A percentile compares a stretch with the other conserved stretches of the same genome.
Evolutionary conservation across 1,140 invertebrate genomes (phyloP).

Genomic region (Hypsibius dujardini): DNA sequence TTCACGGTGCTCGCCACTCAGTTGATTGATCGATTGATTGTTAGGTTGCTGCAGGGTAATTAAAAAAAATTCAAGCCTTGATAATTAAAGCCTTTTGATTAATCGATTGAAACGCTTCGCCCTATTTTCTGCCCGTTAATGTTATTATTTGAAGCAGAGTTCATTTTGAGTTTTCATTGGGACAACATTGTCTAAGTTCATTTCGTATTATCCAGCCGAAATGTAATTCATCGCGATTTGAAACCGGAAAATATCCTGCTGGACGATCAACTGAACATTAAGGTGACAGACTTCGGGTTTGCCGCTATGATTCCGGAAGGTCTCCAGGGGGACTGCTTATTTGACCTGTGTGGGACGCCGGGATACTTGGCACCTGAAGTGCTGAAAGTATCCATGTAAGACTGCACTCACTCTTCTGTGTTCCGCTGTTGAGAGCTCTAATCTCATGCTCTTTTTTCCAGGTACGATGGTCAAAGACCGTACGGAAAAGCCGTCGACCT

Average conservation of each 20-base stretch:
- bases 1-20: constrained; percentile 31
- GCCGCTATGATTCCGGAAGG: constrained; percentile 36
- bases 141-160: not conserved
- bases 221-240: constrained; percentile 30
- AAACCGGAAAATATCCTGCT: constrained; percentile 91
- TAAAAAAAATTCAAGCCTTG: not conserved
- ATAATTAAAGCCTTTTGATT: not conserved
- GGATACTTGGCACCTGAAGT: constrained; percentile 96
- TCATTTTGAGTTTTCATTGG: constrained; percentile 24
- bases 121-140: not conserved
- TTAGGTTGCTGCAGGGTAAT: not conserved
- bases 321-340: constrained; percentile 10
- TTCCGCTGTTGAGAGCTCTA: too few relatives aligned
- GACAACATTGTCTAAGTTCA: constrained; percentile 30
- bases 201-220: constrained; percentile 26
- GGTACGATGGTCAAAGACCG: constrained; percentile 45
- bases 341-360: constrained; percentile 91
- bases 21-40: not conserved
- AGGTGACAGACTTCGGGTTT: constrained; percentile 98
- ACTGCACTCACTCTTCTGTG: too few relatives aligned
- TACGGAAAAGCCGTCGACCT: constrained; percentile 27
- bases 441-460: too few relatives aligned
- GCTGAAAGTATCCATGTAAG: constrained; percentile 69
- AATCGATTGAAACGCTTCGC: not conserved
- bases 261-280: constrained; percentile 86